phyloP scores from a whole-genome alignment of 2,888 invertebrate genomes.

The Seira musarum region DNA sequence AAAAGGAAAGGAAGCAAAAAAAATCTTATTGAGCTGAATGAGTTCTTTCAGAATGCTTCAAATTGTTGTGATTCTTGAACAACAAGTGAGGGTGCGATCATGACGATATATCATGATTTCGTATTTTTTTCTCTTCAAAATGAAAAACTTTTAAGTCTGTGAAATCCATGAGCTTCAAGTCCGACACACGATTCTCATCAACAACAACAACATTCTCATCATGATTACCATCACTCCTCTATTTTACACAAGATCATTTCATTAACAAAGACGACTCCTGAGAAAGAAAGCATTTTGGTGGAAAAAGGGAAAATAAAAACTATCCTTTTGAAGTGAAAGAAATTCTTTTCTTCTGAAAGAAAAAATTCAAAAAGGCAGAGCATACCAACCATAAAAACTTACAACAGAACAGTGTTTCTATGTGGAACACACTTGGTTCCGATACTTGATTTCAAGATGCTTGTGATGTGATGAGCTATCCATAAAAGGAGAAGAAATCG shows the following conservation, averaged over 20 bases:
- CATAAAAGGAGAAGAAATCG: too few species aligned
- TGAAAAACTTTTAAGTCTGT: not conserved
- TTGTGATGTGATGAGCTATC: too few species aligned
- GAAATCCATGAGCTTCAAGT: conserved; percentile 20
- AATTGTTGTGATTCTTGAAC: conserved; percentile 53
- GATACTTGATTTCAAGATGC: too few species aligned
- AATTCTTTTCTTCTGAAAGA: conserved; percentile 25
- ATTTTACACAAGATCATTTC: conserved; percentile 47
- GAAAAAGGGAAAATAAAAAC: conserved; percentile 42
- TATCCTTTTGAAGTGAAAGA: conserved; percentile 56
- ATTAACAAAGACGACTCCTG: conserved; percentile 50
- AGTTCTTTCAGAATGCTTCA: conserved; percentile 38
- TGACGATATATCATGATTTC: conserved; percentile 19
- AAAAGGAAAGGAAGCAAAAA: conserved; percentile 20
- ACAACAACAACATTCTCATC: too few species aligned
- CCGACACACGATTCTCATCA: conserved; percentile 22
- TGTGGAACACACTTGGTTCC: too few species aligned
- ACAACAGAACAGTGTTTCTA: not conserved
- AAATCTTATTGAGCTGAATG: conserved; percentile 46
- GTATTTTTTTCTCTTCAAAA: not conserved
- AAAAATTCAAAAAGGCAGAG: not conserved
- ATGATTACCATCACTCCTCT: conserved; percentile 11
- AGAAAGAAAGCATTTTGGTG: conserved; percentile 40
- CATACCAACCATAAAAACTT: conserved; percentile 18
- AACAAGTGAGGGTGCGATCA: conserved; percentile 27